phyloP scores from a whole-genome alignment of 2,888 invertebrate genomes.

The Hoplodrina ambigua region DNA sequence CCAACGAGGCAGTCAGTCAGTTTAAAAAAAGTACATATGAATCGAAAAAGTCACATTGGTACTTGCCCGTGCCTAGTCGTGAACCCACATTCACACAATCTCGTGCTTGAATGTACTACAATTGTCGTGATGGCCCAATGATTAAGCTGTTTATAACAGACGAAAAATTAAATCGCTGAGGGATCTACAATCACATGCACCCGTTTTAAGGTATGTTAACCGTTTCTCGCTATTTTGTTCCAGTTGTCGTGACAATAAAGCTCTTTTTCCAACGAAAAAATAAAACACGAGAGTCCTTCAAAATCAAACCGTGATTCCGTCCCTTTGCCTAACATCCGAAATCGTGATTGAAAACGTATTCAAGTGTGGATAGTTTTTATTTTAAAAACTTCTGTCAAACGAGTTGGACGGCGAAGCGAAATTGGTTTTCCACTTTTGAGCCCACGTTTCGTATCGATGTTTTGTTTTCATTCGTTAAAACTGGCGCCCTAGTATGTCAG shows the following conservation, averaged over 20 bases:
- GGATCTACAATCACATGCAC: too few species aligned
- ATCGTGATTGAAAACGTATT: slow-evolving; percentile 67
- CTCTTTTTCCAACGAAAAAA: neutral
- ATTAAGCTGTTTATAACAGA: too few species aligned
- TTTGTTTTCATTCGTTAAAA: slow-evolving; percentile 69
- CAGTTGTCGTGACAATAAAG: neutral
- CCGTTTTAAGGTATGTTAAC: neutral
- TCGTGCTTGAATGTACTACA: too few species aligned
- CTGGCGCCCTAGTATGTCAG: slow-evolving; percentile 58
- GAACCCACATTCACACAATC: too few species aligned
- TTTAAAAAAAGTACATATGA: too few species aligned
- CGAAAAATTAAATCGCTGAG: too few species aligned
- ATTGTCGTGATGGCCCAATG: too few species aligned
- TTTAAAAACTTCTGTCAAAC: slow-evolving; percentile 67
- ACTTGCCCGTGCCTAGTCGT: too few species aligned
- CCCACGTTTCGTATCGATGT: slow-evolving; percentile 64
- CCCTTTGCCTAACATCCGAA: slow-evolving; percentile 44
- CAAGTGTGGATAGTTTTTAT: slow-evolving; percentile 64
- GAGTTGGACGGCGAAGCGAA: slow-evolving; percentile 70
- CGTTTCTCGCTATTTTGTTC: neutral
- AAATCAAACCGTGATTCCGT: slow-evolving; percentile 16
- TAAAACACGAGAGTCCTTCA: slow-evolving; percentile 3
- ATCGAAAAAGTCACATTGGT: too few species aligned
- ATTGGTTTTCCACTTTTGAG: slow-evolving; percentile 81
- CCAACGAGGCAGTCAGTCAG: too few species aligned